phyloP scores from a whole-genome alignment of 2,113 vertebrate genomes.

The Syngnathoides biaculeatus region DNA sequence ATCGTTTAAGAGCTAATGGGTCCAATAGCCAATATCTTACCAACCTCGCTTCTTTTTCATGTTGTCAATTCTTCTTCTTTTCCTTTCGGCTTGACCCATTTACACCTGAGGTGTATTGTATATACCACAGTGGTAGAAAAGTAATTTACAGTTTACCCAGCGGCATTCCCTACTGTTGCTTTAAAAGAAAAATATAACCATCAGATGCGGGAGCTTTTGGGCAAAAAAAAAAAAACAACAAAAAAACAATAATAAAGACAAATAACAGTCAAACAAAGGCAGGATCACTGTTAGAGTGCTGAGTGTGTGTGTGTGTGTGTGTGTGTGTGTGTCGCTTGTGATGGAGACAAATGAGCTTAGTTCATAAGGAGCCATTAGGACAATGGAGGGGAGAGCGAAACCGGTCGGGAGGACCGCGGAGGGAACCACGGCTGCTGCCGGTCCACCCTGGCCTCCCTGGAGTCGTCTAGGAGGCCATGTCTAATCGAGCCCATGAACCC shows the following conservation, averaged over 20 bases:
- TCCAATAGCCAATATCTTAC: neutral
- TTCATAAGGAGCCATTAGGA: constrained; percentile 61
- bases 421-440: constrained; percentile 26
- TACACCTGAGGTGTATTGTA: neutral
- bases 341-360: constrained; percentile 66
- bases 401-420: constrained; percentile 12
- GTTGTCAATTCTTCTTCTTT: neutral
- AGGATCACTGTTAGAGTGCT: constrained; percentile 24
- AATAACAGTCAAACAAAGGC: constrained; percentile 49
- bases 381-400: constrained; percentile 43
- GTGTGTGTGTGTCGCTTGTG: constrained; percentile 19
- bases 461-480: constrained; percentile 60
- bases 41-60: neutral
- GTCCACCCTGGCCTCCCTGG: constrained; percentile 47
- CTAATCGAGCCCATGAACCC: constrained; percentile 72
- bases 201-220: constrained; percentile 8
- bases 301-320: constrained; percentile 7
- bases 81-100: neutral
- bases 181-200: constrained; percentile 17
- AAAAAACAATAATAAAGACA: constrained; percentile 40
- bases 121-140: neutral
- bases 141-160: neutral
- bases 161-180: neutral
- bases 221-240: constrained; percentile 8
- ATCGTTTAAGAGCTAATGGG: neutral